phyloP scores from a whole-genome alignment of 2,797 vertebrate species.

The Sebastes diploproa region DNA sequence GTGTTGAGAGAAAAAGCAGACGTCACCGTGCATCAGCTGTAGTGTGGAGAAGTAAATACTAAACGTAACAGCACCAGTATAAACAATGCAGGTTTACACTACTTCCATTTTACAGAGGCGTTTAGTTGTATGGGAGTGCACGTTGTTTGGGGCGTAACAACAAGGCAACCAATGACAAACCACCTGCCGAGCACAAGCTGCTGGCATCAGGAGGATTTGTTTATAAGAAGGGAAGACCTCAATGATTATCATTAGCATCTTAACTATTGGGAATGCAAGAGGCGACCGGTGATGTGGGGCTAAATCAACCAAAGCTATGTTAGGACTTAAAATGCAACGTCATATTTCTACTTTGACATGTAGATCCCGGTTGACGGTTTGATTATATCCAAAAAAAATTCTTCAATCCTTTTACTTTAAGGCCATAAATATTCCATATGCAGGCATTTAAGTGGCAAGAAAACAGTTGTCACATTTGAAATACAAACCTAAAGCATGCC shows the following conservation, averaged over 20 bases:
- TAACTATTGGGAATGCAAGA: neutral
- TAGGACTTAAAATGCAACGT: conserved; percentile 1
- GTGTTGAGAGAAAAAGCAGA: neutral
- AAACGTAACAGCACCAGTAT: conserved; percentile 56
- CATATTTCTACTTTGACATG: neutral
- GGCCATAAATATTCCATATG: conserved; percentile 35
- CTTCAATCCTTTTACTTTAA: conserved; percentile 20
- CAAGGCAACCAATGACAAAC: conserved; percentile 36
- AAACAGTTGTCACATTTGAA: conserved; percentile 17
- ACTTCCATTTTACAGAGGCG: conserved; percentile 47
- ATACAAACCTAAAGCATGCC: conserved; percentile 21
- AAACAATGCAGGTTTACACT: conserved; percentile 55
- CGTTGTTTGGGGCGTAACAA: conserved; percentile 27
- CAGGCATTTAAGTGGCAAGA: conserved; percentile 23
- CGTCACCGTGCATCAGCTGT: conserved; percentile 16
- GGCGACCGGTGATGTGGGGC: neutral
- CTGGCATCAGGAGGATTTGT: conserved; percentile 16
- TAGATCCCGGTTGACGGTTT: neutral
- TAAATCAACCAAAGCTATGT: neutral
- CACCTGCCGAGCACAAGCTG: conserved; percentile 25
- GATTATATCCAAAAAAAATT: conserved; percentile 1
- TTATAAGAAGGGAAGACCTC: conserved; percentile 45
- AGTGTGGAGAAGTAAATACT: conserved; percentile 6
- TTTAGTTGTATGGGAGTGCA: conserved; percentile 58
- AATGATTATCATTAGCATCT: conserved; percentile 45